A percentile compares a stretch with the other conserved stretches of the same genome.
Conservation (phyloP, 2,888 invertebrate genomes). For the Trachelus tabidus region DNA sequence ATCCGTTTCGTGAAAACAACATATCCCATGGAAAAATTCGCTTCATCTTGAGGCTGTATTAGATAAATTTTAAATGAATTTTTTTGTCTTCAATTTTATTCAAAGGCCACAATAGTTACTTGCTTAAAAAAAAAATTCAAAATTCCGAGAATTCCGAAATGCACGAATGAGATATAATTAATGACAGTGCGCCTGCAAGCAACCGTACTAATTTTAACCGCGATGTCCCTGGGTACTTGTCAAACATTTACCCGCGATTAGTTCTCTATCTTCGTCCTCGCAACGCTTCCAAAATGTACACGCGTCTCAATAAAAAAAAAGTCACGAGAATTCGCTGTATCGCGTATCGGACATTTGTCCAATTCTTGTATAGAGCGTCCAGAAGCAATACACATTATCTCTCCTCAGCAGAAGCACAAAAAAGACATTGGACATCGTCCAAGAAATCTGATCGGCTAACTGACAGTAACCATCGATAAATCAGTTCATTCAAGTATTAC, state of each 20-base stretch:
- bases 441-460: slow-evolving; percentile 22
- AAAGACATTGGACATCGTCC: background rate
- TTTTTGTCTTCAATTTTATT: background rate
- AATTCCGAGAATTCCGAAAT: background rate
- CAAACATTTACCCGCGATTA: background rate
- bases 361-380: background rate
- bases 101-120: too few relatives aligned
- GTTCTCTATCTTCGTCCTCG: background rate
- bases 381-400: background rate
- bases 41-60: background rate
- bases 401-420: background rate
- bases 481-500: background rate
- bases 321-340: background rate
- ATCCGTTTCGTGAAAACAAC: background rate
- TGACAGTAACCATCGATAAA: background rate
- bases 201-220: background rate
- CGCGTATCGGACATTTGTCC: background rate
- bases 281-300: background rate
- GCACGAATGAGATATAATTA: background rate
- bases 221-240: background rate
- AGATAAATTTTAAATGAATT: background rate
- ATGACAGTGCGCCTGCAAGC: background rate
- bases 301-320: background rate
- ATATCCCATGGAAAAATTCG: background rate
- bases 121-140: background rate